Conservation (phyloP, 1,140 invertebrate species). For the Cherax quadricarinatus region DNA sequence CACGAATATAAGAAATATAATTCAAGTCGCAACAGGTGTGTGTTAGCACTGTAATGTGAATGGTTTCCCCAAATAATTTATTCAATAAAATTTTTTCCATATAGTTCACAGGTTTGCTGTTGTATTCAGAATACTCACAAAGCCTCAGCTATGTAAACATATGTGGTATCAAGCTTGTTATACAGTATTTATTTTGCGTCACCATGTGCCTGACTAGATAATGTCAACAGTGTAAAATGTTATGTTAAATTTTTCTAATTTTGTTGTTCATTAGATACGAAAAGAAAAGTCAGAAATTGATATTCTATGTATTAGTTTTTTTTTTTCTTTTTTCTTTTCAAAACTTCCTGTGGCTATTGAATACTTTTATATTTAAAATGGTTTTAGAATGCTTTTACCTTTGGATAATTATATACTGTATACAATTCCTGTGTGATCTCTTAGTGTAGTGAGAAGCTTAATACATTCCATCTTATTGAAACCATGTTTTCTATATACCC, state of each 20-base stretch:
- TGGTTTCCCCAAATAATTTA: too few species aligned
- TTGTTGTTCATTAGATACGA: background rate
- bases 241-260: background rate
- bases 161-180: too few species aligned
- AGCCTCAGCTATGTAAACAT: too few species aligned
- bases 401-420: background rate
- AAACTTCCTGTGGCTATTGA: background rate
- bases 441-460: slow-evolving; percentile 20
- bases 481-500: background rate
- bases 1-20: too few species aligned
- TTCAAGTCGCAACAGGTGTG: too few species aligned
- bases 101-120: too few species aligned
- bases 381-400: slow-evolving; percentile 2
- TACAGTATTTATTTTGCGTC: background rate
- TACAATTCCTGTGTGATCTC: background rate
- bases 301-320: too few species aligned
- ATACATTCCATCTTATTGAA: slow-evolving; percentile 8
- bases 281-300: background rate
- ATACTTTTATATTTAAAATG: background rate
- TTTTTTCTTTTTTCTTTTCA: background rate
- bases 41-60: too few species aligned
- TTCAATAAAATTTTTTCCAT: too few species aligned
- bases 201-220: background rate
- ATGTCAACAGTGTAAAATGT: too few species aligned
- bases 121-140: too few species aligned